A percentile compares a stretch with the other conserved stretches of the same genome.
Evolutionary conservation across 2,797 vertebrate genomes (phyloP).

Genomic region (Sitta carolinensis): DNA sequence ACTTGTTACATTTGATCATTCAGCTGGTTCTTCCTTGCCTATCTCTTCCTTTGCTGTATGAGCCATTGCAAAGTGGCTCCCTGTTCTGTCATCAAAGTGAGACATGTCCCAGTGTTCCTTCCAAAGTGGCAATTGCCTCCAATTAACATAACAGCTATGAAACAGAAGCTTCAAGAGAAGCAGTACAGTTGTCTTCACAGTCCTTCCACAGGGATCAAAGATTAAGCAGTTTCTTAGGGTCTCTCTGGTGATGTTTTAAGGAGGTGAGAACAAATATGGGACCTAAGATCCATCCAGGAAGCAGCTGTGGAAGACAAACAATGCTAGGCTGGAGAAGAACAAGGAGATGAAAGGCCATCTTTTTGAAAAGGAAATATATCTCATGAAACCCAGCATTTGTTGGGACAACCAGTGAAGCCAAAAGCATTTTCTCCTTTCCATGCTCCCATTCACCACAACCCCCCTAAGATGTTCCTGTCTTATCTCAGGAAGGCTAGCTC

Average conservation of each 20-base stretch:
- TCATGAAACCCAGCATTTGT: background rate
- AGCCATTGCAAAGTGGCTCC: background rate
- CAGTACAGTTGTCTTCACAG: background rate
- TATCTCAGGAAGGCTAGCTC: background rate
- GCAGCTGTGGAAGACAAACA: background rate
- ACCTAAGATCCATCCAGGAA: background rate
- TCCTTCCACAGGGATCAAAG: background rate
- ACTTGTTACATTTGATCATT: background rate
- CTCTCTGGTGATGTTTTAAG: background rate
- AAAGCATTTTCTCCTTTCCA: background rate
- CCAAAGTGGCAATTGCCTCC: background rate
- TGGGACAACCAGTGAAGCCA: background rate
- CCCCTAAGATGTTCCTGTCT: background rate
- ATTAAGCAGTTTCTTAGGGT: background rate
- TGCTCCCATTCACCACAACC: background rate
- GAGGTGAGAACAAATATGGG: background rate
- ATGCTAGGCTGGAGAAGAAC: background rate
- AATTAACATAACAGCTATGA: background rate
- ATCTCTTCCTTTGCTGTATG: background rate
- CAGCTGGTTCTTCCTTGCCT: background rate
- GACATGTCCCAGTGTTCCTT: background rate
- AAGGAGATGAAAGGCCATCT: background rate
- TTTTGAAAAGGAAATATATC: background rate
- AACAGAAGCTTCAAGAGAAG: background rate
- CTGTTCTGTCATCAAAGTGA: background rate